Conservation (phyloP, 2,113 vertebrate genomes). For the Struthio camelus region DNA sequence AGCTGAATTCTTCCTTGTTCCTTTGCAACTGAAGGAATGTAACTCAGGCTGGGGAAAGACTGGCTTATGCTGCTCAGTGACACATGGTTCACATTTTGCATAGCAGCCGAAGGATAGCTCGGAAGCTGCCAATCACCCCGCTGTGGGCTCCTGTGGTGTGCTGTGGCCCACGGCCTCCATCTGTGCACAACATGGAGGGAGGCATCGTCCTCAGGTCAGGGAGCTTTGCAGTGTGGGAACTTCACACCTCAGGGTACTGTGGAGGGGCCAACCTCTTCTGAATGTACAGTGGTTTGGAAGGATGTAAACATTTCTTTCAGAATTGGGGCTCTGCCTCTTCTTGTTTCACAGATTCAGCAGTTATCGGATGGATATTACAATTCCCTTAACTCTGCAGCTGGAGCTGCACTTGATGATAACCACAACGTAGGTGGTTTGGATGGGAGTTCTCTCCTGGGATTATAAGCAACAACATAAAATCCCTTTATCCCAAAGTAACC, state of each 20-base stretch:
- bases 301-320: background rate
- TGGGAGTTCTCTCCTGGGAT: background rate
- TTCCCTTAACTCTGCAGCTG: background rate
- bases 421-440: background rate
- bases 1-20: background rate
- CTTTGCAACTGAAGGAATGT: background rate
- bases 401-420: background rate
- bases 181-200: rapidly evolving
- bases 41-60: background rate
- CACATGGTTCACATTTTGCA: background rate
- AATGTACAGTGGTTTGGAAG: background rate
- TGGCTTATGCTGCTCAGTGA: rapidly evolving
- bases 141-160: too few relatives aligned
- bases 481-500: background rate
- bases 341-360: background rate
- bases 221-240: background rate
- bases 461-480: background rate
- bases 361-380: background rate
- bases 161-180: rapidly evolving
- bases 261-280: background rate
- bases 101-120: background rate
- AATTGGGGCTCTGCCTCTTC: background rate
- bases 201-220: rapidly evolving
- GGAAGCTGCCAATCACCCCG: background rate
- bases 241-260: rapidly evolving